Conservation (phyloP, 1,140 invertebrate species). For the Mactra quadrangularis region DNA sequence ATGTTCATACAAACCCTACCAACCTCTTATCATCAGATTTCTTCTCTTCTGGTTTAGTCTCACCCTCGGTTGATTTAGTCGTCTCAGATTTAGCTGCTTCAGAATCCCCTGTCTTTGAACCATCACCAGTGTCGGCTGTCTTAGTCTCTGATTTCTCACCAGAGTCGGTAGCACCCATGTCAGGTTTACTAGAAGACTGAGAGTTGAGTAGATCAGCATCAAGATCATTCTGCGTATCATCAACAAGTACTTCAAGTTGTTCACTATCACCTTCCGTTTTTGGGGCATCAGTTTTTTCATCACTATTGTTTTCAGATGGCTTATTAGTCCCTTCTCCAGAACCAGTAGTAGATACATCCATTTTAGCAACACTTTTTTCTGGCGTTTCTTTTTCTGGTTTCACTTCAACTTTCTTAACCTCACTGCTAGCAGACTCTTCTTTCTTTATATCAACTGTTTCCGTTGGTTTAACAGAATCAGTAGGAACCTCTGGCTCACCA, state of each 20-base stretch:
- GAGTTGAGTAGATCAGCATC: conserved; percentile 56
- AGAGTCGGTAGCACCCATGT: background rate
- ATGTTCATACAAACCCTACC: conserved; percentile 62
- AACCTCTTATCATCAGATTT: conserved; percentile 63
- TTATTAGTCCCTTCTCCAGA: background rate
- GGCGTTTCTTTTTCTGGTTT: background rate
- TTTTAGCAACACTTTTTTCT: background rate
- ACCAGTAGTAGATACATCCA: background rate
- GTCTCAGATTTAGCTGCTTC: conserved; percentile 13
- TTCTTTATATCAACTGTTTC: background rate
- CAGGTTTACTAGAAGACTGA: conserved; percentile 21
- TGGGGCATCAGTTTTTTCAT: conserved; percentile 27
- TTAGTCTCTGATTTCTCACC: background rate
- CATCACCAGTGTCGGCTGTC: conserved; percentile 2
- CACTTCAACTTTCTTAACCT: background rate
- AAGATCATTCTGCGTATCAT: conserved; percentile 59
- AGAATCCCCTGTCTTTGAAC: conserved; percentile 14
- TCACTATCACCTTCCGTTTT: conserved; percentile 58
- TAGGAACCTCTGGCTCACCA: background rate
- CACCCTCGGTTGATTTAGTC: conserved; percentile 42
- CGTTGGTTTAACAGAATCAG: background rate
- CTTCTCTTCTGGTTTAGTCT: conserved; percentile 57
- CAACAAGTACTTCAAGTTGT: conserved; percentile 54
- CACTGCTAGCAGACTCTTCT: background rate
- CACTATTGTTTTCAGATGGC: conserved; percentile 13